These are phyloP conservation scores for Scelioninae gen. 1 DNA, from an alignment of 2,888 invertebrate genomes.

Conservation along the genomic window DNA sequence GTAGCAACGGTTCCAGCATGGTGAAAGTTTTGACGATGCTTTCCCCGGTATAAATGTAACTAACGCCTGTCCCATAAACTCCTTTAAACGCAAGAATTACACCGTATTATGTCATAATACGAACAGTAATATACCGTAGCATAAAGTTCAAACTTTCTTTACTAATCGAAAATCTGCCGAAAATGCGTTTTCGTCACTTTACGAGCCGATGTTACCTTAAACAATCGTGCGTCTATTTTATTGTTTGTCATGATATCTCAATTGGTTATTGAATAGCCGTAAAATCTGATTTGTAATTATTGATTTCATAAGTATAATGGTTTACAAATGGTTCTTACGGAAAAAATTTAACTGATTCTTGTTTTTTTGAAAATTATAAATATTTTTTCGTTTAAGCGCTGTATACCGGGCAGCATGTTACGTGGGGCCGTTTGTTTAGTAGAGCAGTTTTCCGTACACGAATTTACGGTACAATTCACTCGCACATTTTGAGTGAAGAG, in stretches of 20 bases:
- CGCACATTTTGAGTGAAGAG: constrained; percentile 16
- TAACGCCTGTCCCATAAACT: constrained; percentile 78
- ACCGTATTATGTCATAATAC: constrained; percentile 78
- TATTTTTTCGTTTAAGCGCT: no score
- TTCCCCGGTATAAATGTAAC: constrained; percentile 79
- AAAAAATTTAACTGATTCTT: no score
- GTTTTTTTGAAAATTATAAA: no score
- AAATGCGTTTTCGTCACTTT: constrained; percentile 10
- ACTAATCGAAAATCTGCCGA: constrained; percentile 30
- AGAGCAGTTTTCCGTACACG: no score
- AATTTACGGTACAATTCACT: constrained; percentile 3
- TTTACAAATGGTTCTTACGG: neutral
- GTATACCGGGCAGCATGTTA: no score
- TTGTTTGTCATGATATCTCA: neutral
- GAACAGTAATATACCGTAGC: constrained; percentile 34
- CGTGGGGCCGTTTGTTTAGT: no score
- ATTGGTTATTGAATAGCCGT: neutral
- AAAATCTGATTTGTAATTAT: neutral
- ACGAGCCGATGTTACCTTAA: neutral
- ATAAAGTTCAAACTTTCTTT: constrained; percentile 60
- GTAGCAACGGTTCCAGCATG: constrained; percentile 75
- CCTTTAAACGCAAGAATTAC: constrained; percentile 80
- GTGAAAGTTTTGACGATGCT: constrained; percentile 81
- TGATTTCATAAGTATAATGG: neutral
- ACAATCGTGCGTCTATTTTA: neutral